These are phyloP conservation scores for Zaprionus bogoriensis DNA, from an alignment of 2,888 invertebrate genomes.

Conservation along the genomic window DNA sequence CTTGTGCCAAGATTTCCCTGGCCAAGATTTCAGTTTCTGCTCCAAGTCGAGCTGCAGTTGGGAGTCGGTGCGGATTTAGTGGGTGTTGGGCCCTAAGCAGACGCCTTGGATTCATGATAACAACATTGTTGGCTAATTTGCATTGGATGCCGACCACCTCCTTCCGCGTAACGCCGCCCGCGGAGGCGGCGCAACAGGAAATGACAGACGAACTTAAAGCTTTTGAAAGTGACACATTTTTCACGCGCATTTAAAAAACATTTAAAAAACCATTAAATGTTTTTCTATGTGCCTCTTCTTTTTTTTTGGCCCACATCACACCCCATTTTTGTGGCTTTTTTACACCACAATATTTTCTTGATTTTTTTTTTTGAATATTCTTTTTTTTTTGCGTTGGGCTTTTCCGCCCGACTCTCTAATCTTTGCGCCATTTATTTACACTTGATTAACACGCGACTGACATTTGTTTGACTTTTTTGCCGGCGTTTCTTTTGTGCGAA, in stretches of 20 bases:
- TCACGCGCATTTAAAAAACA: constrained; percentile 79
- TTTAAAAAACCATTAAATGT: constrained; percentile 81
- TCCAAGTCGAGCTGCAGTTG: constrained; percentile 10
- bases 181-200: constrained; percentile 27
- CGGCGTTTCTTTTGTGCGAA: constrained; percentile 47
- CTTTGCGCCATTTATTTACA: constrained; percentile 82
- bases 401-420: constrained; percentile 72
- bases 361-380: constrained; percentile 43
- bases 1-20: no score
- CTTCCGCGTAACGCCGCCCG: no score
- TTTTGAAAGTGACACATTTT: constrained; percentile 64
- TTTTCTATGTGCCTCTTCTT: constrained; percentile 31
- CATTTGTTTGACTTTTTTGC: constrained; percentile 80
- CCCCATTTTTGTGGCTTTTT: constrained; percentile 53
- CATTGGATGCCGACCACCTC: constrained; percentile 64
- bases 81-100: constrained; percentile 49
- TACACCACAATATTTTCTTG: no score
- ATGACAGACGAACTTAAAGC: constrained; percentile 52
- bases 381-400: constrained; percentile 24
- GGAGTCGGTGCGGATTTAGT: constrained; percentile 42
- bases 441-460: constrained; percentile 82
- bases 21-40: background rate
- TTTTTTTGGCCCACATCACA: constrained; percentile 55
- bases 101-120: constrained; percentile 68
- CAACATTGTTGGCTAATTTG: constrained; percentile 76